phyloP scores from a whole-genome alignment of 1,140 invertebrate genomes.

The Cotesia vestalis region DNA sequence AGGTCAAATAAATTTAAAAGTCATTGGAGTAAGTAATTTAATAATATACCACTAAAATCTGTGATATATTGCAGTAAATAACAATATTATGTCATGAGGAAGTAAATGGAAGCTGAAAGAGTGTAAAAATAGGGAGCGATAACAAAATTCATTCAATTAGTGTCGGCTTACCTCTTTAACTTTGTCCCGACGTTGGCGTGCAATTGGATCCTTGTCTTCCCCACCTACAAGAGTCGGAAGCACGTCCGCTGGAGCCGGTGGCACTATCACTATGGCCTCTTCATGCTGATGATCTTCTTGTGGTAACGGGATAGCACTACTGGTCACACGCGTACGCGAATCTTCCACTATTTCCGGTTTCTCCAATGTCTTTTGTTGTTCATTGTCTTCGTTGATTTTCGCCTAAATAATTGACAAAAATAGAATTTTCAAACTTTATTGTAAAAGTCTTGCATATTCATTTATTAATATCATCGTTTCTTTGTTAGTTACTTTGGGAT shows the following conservation, averaged over 20 bases:
- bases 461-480: not conserved
- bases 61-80: too few species aligned
- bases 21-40: too few species aligned
- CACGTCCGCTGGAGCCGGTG: slow-evolving; percentile 66
- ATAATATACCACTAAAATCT: too few species aligned
- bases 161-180: slow-evolving; percentile 76
- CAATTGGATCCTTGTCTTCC: slow-evolving; percentile 72
- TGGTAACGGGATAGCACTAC: slow-evolving; percentile 53
- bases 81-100: not conserved
- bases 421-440: not conserved
- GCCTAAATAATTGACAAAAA: slow-evolving; percentile 66
- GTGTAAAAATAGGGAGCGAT: not conserved
- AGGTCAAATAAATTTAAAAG: too few species aligned
- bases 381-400: slow-evolving; percentile 83
- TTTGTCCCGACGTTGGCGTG: slow-evolving; percentile 73
- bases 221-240: slow-evolving; percentile 67
- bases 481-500: too few species aligned
- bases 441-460: not conserved
- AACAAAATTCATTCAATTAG: slow-evolving; percentile 10
- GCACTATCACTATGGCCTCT: slow-evolving; percentile 65
- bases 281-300: slow-evolving; percentile 51
- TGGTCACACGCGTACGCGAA: slow-evolving; percentile 49
- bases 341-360: slow-evolving; percentile 70
- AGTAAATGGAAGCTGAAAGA: not conserved
- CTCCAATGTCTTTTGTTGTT: slow-evolving; percentile 74